These are phyloP conservation scores for Psilopogon haemacephalus DNA, from an alignment of 2,113 vertebrate species.

Conservation along the genomic window DNA sequence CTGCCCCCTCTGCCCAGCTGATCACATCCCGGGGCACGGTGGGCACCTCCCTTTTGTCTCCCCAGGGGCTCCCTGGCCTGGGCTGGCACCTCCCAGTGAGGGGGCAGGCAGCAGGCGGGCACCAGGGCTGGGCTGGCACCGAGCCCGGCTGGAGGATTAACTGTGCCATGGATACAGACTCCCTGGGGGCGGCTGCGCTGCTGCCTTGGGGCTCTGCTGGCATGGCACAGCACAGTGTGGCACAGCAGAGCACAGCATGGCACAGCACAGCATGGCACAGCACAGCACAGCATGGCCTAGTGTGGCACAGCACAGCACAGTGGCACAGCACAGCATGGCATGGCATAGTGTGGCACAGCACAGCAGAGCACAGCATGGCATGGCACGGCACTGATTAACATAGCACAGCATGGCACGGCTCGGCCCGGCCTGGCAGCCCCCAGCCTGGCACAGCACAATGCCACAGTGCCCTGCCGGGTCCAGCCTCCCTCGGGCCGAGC, in stretches of 20 bases:
- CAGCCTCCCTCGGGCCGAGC: not conserved
- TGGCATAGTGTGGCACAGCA: no score
- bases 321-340: no score
- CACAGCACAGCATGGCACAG: not conserved
- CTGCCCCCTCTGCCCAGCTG: not conserved
- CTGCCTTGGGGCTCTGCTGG: not conserved
- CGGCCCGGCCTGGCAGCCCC: not conserved
- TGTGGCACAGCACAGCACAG: no score
- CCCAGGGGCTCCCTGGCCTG: not conserved
- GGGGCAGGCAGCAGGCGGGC: not conserved
- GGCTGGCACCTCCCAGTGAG: not conserved
- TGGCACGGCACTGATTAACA: no score
- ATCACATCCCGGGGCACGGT: accelerated
- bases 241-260: not conserved
- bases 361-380: no score
- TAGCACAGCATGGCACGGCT: not conserved
- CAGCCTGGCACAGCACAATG: not conserved
- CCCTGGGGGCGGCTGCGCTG: not conserved
- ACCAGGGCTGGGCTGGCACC: not conserved
- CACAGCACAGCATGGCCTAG: not conserved
- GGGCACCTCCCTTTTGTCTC: not conserved
- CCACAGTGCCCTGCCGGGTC: not conserved
- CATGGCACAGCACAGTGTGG: not conserved
- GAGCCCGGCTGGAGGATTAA: not conserved
- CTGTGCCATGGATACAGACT: slow-evolving; percentile 37